A percentile compares a stretch with the other conserved stretches of the same genome.
Conservation (phyloP, 2,797 vertebrate genomes). For the Harpagifer antarcticus region DNA sequence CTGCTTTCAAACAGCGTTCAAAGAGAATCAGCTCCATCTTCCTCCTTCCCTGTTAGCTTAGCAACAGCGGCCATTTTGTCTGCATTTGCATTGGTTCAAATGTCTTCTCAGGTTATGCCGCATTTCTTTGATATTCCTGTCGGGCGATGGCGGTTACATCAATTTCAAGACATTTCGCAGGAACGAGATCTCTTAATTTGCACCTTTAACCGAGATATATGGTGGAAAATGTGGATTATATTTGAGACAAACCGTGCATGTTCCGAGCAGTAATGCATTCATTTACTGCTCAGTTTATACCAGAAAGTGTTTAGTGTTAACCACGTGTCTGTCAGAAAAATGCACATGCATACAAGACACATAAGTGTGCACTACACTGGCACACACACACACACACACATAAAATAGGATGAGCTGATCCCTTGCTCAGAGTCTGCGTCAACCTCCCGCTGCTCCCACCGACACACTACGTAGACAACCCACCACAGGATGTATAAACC, state of each 20-base stretch:
- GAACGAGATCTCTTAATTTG: slow-evolving; percentile 43
- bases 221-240: slow-evolving; percentile 21
- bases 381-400: slow-evolving; percentile 5
- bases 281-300: slow-evolving; percentile 65
- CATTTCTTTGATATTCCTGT: slow-evolving; percentile 40
- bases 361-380: slow-evolving; percentile 25
- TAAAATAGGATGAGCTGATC: slow-evolving; percentile 79
- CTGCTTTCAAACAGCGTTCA: slow-evolving; percentile 44
- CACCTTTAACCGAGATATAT: slow-evolving; percentile 25
- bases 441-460: slow-evolving; percentile 79
- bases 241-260: slow-evolving; percentile 35
- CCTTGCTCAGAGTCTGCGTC: slow-evolving; percentile 74
- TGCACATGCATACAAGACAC: slow-evolving; percentile 49
- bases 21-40: slow-evolving; percentile 73
- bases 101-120: slow-evolving; percentile 45
- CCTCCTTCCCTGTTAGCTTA: slow-evolving; percentile 72
- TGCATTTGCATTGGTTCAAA: slow-evolving; percentile 64
- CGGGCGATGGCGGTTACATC: slow-evolving; percentile 10
- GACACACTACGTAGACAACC: slow-evolving; percentile 60
- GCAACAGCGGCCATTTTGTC: slow-evolving; percentile 87
- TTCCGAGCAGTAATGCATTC: slow-evolving; percentile 49
- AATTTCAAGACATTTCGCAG: slow-evolving; percentile 13
- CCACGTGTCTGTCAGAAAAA: slow-evolving; percentile 71
- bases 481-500: slow-evolving; percentile 72
- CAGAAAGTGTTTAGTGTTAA: slow-evolving; percentile 67